Percentiles rank a stretch among this genome's conserved stretches.
These are phyloP conservation scores for Drosophila leontia DNA, from an alignment of 1,140 invertebrate genomes.

Conservation along the genomic window DNA sequence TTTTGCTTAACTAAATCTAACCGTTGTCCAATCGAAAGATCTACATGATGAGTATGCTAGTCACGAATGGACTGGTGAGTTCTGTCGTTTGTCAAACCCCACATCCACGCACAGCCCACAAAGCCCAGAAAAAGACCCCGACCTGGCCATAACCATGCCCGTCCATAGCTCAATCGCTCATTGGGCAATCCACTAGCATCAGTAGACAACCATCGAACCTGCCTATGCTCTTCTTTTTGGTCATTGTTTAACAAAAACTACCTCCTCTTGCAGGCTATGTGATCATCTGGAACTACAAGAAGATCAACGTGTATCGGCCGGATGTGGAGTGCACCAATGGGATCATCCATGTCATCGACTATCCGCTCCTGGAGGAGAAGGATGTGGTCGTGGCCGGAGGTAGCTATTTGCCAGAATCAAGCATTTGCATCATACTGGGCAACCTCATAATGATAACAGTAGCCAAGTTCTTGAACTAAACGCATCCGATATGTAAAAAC, in stretches of 20 bases:
- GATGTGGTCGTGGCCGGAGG: slow-evolving; percentile 90
- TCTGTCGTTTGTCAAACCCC: slow-evolving; percentile 65
- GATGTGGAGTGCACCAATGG: slow-evolving; percentile 97
- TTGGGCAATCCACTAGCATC: slow-evolving; percentile 36
- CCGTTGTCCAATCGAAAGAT: slow-evolving; percentile 70
- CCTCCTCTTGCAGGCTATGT: slow-evolving; percentile 86
- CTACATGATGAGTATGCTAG: slow-evolving; percentile 83
- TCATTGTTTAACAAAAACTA: background rate
- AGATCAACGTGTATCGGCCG: slow-evolving; percentile 93
- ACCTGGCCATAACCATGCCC: slow-evolving; percentile 46
- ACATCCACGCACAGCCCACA: slow-evolving; percentile 65
- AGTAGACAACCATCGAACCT: slow-evolving; percentile 15
- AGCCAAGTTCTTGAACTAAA: slow-evolving; percentile 83
- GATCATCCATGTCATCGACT: slow-evolving; percentile 96
- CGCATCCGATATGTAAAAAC: slow-evolving; percentile 73
- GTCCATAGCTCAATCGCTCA: slow-evolving; percentile 47
- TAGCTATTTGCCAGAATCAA: slow-evolving; percentile 82
- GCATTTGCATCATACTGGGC: slow-evolving; percentile 83
- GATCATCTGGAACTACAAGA: slow-evolving; percentile 92
- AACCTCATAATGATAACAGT: slow-evolving; percentile 84
- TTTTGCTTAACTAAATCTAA: slow-evolving; percentile 66
- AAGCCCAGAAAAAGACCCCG: slow-evolving; percentile 16
- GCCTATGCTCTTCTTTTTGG: background rate
- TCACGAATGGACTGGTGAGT: slow-evolving; percentile 85
- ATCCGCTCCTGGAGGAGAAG: slow-evolving; percentile 91